Evolutionary conservation across 2,888 invertebrate species (phyloP), one percentile per base, ranked within the genome.

Genomic region (Plagiodera versicolora): DNA sequence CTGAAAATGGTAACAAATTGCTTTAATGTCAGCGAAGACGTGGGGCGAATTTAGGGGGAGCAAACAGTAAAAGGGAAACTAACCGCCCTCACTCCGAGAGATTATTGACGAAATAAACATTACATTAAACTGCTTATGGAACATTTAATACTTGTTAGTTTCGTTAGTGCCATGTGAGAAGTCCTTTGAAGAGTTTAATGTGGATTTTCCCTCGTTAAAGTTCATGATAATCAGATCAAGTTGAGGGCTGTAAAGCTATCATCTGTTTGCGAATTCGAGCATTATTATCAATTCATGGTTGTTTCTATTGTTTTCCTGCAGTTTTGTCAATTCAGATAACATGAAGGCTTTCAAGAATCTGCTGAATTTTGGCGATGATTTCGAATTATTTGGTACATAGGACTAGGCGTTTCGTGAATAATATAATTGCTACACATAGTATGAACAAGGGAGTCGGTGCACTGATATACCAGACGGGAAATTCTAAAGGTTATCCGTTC

Each of bases 1-100:
- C 71, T 71, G 72, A 68, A 70, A 72, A 70, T 67, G 71, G 71
- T 71, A 70, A 71, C 72, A 72, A 72, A 72, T 72, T 72, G 72
- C 71, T 69, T 68, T 70, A 70, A 71, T 71, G 71, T 69, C 69
- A 64, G 61, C 65, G 64, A 67, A 54, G 67, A 70, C 70, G 71
- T 70, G 70, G 72, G 67, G 70, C 61, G 70, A 70, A 70, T 70
- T 64, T 66, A 67, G 61, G 63, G 69, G 62, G 60, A 64, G 58
- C 53, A 54, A 58, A 60, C 35, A 32, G 19, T 14, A 62, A 62
- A 63, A 52, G 70, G 68, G 61, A 61, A 59, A 61, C 53, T 58
- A 58, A 59, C 66, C 67, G 66, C 68, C 70, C 68, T 67, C 67
- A 62, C 64, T 56, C 48, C 47, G 14, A 44, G 62, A 59, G 65